Conservation (phyloP, 2,113 vertebrate species). For the Riparia riparia region DNA sequence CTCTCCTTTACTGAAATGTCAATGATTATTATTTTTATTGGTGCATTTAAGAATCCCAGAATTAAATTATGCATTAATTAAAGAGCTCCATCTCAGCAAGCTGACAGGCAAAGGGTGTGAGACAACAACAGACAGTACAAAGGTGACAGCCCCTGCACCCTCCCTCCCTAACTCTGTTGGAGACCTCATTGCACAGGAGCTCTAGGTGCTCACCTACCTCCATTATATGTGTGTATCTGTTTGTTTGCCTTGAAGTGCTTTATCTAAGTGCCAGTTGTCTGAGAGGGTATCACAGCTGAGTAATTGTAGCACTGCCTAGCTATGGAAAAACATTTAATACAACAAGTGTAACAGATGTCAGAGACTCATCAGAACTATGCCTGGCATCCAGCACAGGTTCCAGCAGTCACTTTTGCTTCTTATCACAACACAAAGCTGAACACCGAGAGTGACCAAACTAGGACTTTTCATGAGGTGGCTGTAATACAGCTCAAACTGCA, state of each 20-base stretch:
- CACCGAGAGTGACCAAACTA: not conserved
- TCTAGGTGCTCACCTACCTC: not conserved
- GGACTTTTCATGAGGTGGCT: not conserved
- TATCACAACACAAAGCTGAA: not conserved
- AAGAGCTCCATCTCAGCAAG: not conserved
- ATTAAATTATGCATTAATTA: not conserved
- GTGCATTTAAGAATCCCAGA: not conserved
- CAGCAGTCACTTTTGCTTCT: not conserved
- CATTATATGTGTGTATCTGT: not conserved
- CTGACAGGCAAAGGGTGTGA: not conserved
- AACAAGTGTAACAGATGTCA: not conserved
- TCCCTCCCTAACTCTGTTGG: not conserved
- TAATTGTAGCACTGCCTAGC: not conserved
- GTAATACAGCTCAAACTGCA: not conserved
- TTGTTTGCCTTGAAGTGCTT: slow-evolving; percentile 23
- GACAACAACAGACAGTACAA: not conserved
- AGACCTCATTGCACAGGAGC: not conserved
- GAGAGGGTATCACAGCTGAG: not conserved
- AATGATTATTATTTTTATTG: not conserved
- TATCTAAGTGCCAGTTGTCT: not conserved
- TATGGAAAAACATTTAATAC: not conserved
- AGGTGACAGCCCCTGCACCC: not conserved
- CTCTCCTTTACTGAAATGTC: not conserved
- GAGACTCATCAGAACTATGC: slow-evolving; percentile 5
- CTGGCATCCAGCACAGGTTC: not conserved